phyloP scores from a whole-genome alignment of 2,888 invertebrate genomes.

The Tyria jacobaeae region DNA sequence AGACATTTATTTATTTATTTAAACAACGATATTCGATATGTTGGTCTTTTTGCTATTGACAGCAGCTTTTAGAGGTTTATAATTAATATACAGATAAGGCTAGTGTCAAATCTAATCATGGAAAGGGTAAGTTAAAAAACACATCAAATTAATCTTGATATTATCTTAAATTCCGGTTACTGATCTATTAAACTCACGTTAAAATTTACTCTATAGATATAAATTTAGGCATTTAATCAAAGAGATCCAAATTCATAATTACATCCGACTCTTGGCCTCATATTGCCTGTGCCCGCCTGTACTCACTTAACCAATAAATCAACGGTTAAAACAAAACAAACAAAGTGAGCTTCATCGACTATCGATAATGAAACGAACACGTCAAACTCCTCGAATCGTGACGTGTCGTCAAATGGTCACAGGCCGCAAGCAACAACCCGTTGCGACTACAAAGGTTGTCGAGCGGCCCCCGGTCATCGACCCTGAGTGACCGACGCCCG shows the following conservation, averaged over 20 bases:
- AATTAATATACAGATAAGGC: neutral
- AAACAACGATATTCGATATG: neutral
- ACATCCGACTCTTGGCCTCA: constrained; percentile 2
- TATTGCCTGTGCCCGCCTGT: constrained; percentile 13
- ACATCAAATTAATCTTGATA: no score
- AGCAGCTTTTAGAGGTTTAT: neutral
- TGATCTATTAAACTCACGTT: constrained; percentile 12
- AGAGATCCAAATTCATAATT: constrained; percentile 2
- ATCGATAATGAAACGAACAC: constrained; percentile 15
- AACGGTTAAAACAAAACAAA: constrained; percentile 15
- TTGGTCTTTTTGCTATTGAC: neutral
- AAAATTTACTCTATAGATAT: neutral
- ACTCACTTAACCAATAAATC: constrained; percentile 19
- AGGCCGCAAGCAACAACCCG: constrained; percentile 64
- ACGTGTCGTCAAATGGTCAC: constrained; percentile 59
- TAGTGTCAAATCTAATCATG: neutral
- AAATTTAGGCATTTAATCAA: neutral
- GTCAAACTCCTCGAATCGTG: constrained; percentile 50
- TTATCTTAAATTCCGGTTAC: neutral
- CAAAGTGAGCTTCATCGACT: constrained; percentile 16
- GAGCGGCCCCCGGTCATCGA: constrained; percentile 72
- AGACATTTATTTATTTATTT: no score
- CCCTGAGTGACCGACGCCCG: constrained; percentile 78
- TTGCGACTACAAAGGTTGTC: constrained; percentile 77
- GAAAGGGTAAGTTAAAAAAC: neutral